Evolutionary conservation across 2,888 invertebrate species (phyloP).

Genomic region (Ceratothoa steindachneri): DNA sequence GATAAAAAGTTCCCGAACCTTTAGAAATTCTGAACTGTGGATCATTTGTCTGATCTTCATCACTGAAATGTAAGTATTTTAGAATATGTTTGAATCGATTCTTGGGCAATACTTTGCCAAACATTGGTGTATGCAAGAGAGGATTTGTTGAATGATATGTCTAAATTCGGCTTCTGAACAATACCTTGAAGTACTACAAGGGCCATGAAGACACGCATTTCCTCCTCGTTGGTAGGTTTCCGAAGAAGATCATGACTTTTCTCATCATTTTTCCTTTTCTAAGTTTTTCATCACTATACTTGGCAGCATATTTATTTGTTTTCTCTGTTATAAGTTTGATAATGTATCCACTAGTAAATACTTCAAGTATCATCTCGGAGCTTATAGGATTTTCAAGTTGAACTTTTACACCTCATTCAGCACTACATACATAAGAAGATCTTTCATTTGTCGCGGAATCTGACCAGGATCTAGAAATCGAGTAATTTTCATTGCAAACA

Average conservation of each 20-base stretch:
- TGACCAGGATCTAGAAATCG: too few species aligned
- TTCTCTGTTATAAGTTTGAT: too few species aligned
- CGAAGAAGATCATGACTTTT: neutral
- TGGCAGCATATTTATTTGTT: neutral
- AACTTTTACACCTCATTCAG: too few species aligned
- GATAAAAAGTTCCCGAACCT: neutral
- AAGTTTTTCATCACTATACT: too few species aligned
- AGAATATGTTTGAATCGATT: neutral
- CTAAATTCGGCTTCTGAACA: neutral
- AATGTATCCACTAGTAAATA: too few species aligned
- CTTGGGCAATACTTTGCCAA: neutral
- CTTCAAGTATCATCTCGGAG: too few species aligned
- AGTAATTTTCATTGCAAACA: too few species aligned
- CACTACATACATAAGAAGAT: too few species aligned
- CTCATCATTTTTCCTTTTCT: neutral
- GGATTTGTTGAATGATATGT: slow-evolving; percentile 2
- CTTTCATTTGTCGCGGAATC: too few species aligned
- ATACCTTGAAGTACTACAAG: neutral
- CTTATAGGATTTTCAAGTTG: too few species aligned
- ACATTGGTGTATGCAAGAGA: neutral
- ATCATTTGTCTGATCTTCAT: neutral
- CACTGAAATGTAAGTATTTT: neutral
- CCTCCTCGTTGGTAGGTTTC: neutral
- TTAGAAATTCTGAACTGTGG: neutral
- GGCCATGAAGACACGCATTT: neutral